Percentiles rank a stretch among this genome's conserved stretches.
These are phyloP conservation scores for Priocnemis perturbator DNA, from an alignment of 2,888 invertebrate genomes.

Conservation along the genomic window DNA sequence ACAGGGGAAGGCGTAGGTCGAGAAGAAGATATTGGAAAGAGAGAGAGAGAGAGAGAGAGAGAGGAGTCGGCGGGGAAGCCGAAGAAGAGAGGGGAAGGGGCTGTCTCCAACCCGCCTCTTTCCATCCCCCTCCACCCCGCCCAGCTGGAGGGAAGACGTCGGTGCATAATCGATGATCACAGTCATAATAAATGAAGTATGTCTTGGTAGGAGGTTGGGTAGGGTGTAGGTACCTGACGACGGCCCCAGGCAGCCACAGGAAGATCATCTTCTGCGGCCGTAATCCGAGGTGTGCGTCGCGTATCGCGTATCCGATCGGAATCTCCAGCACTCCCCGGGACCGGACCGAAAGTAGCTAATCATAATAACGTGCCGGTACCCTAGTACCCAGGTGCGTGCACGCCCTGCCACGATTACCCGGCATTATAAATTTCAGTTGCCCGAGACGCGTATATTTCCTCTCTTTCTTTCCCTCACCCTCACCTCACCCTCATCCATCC, in stretches of 20 bases:
- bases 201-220: conserved; percentile 65
- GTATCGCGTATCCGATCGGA: conserved; percentile 74
- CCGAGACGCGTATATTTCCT: conserved; percentile 54
- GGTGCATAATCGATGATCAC: conserved; percentile 74
- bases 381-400: conserved; percentile 69
- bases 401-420: conserved; percentile 66
- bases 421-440: conserved; percentile 70
- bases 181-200: conserved; percentile 75
- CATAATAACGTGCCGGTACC: conserved; percentile 71
- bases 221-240: conserved; percentile 71
- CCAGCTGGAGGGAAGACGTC: conserved; percentile 56
- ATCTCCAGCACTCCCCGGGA: conserved; percentile 67
- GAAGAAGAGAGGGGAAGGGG: conserved; percentile 24
- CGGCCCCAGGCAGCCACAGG: conserved; percentile 69
- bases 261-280: conserved; percentile 70
- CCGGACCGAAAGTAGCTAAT: conserved; percentile 73
- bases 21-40: conserved; percentile 29
- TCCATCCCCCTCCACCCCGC: too few species aligned
- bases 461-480: conserved; percentile 11
- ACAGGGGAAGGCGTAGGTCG: conserved; percentile 15
- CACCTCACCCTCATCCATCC: not conserved
- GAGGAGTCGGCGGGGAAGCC: conserved; percentile 10
- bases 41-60: conserved; percentile 21
- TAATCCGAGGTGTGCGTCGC: conserved; percentile 74
- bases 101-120: conserved; percentile 7